Conservation (phyloP, 2,797 vertebrate genomes). For the Oryzias sinensis region DNA sequence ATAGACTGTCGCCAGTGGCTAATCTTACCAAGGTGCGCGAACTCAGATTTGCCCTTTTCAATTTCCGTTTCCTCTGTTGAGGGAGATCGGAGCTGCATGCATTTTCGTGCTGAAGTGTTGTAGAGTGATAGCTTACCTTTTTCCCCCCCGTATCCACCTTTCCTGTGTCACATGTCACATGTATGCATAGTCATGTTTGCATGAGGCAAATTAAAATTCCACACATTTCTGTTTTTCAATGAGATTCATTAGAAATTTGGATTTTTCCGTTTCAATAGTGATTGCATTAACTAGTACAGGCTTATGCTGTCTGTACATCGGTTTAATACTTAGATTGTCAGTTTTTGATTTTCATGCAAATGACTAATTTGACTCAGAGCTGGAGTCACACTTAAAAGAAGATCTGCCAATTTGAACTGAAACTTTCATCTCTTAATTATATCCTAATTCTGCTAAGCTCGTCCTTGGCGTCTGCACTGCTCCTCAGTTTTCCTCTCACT, state of each 20-base stretch:
- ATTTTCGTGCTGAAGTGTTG: constrained; percentile 51
- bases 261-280: constrained; percentile 8
- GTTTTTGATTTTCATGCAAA: constrained; percentile 29
- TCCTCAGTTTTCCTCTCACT: constrained; percentile 4
- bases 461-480: constrained; percentile 15
- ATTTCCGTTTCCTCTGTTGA: constrained; percentile 62
- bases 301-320: neutral
- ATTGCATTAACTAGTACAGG: constrained; percentile 14
- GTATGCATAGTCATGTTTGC: constrained; percentile 1
- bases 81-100: constrained; percentile 60
- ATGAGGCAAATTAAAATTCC: constrained; percentile 22
- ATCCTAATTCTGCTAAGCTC: constrained; percentile 45
- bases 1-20: constrained; percentile 73
- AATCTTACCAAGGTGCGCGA: constrained; percentile 69
- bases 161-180: neutral
- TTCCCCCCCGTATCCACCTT: constrained; percentile 16
- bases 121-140: constrained; percentile 26
- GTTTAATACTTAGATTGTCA: constrained; percentile 4
- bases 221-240: constrained; percentile 11
- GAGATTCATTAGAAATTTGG: constrained; percentile 10
- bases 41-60: constrained; percentile 77
- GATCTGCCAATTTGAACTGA: constrained; percentile 34
- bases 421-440: constrained; percentile 54
- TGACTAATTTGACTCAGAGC: constrained; percentile 18
- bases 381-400: constrained; percentile 30